Percentiles rank a stretch among this genome's conserved stretches.
These are phyloP conservation scores for Aquatica leii DNA, from an alignment of 2,888 invertebrate genomes.

Conservation along the genomic window DNA sequence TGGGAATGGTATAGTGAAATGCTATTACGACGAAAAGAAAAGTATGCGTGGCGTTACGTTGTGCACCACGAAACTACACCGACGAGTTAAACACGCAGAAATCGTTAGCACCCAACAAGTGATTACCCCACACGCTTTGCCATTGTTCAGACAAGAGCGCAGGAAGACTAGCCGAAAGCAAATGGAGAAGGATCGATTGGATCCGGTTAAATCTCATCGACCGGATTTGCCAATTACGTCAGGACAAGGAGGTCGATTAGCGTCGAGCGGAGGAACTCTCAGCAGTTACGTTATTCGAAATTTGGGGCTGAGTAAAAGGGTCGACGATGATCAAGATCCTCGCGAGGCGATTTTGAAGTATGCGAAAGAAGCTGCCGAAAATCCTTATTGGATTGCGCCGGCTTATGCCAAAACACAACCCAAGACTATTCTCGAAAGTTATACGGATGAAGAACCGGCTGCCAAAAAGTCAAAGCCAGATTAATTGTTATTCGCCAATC, in stretches of 20 bases:
- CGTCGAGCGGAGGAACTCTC: slow-evolving; percentile 93
- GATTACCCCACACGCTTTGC: slow-evolving; percentile 95
- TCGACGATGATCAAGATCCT: slow-evolving; percentile 93
- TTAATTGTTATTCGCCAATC: slow-evolving; percentile 11
- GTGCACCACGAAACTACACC: slow-evolving; percentile 82
- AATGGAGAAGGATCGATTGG: slow-evolving; percentile 89
- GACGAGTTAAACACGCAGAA: slow-evolving; percentile 83
- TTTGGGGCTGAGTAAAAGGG: slow-evolving; percentile 89
- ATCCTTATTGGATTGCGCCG: slow-evolving; percentile 96
- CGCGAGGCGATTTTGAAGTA: slow-evolving; percentile 93
- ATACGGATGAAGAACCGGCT: slow-evolving; percentile 54
- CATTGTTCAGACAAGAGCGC: slow-evolving; percentile 92
- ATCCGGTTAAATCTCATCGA: slow-evolving; percentile 82
- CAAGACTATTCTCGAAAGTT: slow-evolving; percentile 77
- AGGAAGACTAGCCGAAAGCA: slow-evolving; percentile 88
- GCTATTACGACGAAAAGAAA: slow-evolving; percentile 87
- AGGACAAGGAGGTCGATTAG: slow-evolving; percentile 92
- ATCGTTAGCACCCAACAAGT: slow-evolving; percentile 91
- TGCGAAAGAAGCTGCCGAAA: slow-evolving; percentile 94
- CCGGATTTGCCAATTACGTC: slow-evolving; percentile 90
- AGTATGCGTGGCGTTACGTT: slow-evolving; percentile 91
- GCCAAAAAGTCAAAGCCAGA: slow-evolving; percentile 52
- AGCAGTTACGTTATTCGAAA: slow-evolving; percentile 95
- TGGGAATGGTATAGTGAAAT: slow-evolving; percentile 88
- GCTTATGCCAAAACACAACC: slow-evolving; percentile 93